These are phyloP conservation scores for Stenotaenia linearis DNA, from an alignment of 2,888 invertebrate genomes.

Conservation along the genomic window DNA sequence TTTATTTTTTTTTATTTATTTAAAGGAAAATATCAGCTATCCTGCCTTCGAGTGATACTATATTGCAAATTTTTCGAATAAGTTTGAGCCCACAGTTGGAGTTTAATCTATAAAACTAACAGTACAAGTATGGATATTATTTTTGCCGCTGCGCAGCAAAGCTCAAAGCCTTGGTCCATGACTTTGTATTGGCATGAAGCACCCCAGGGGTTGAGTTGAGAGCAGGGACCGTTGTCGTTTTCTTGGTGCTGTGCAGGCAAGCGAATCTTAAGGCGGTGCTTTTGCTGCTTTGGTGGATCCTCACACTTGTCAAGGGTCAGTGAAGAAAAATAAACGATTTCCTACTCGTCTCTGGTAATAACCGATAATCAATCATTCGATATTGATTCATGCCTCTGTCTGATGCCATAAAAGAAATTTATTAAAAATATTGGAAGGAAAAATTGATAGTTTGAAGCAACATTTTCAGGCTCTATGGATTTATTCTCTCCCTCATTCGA, in stretches of 20 bases:
- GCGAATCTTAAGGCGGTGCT: background rate
- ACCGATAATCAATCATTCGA: constrained; percentile 7
- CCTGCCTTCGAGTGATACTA: background rate
- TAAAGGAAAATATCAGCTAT: no score
- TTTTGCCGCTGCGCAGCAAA: constrained; percentile 7
- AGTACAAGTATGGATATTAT: constrained; percentile 14
- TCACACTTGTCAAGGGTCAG: constrained; percentile 9
- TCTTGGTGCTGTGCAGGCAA: background rate
- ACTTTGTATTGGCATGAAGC: constrained; percentile 11
- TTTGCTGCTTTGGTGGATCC: constrained; percentile 11
- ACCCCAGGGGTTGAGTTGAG: background rate
- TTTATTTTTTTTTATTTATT: no score
- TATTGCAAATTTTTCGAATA: background rate
- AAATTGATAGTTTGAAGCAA: background rate
- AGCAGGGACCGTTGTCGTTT: background rate
- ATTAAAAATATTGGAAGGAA: background rate
- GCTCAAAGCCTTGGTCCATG: background rate
- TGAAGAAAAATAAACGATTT: constrained; percentile 11
- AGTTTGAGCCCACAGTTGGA: background rate
- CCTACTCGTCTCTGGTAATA: background rate
- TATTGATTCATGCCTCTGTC: background rate
- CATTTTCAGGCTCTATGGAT: background rate
- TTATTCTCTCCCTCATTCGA: no score
- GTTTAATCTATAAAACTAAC: background rate
- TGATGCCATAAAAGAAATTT: background rate